Base-by-base conservation (phyloP, 2,888 invertebrate genomes). In the Callyntrura guangdongensis region DNA sequence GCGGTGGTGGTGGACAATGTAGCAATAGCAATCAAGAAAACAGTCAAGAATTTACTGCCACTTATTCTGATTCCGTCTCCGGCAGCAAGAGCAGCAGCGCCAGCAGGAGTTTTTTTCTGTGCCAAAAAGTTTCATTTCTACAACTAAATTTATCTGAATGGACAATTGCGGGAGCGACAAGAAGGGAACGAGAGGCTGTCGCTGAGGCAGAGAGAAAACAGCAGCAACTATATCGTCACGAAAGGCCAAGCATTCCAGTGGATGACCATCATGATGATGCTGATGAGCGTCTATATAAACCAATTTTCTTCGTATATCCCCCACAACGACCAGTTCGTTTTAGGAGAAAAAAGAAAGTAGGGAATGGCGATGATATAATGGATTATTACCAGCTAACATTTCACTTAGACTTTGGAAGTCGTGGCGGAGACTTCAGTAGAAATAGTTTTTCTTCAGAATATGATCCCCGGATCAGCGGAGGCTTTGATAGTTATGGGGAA, bases 241-340 rank as follows among this genome's bases (percentile, higher is more conserved):
- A 82, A 82, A 82, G 17, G 22, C 22, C 27, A 64, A 81, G 20
- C 81, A 86, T 61, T 77, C 86, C 64, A 25, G 47, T 79, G 36
- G 36, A 36, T 36, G 36, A 36, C 36, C 36, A 36, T 53, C 12
- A 59, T 77, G 49, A 77, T 82, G 82, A 81, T 81, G 22, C 22
- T 82, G 74, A 84, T 67, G 77, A 90, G 36, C 81, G 47, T 45
- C 90, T 49, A 86, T 90, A 79, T 86, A 90, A 85, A 61, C 90
- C 90, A 86, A 90, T 90, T 77, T 90, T 90, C 90, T 90, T 86
- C 59, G 90, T 90, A 59, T 90, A 90, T 86, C 90, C 90, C 47
- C 67, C 64, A 53, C 49, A 59, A 53, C 61, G 56, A 67, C 81
- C 56, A 5, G 17, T 20, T 81, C 83, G 47, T 64, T 77, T 45